These are phyloP conservation scores for Labroides dimidiatus DNA, from an alignment of 2,797 vertebrate species.

Conservation along the genomic window DNA sequence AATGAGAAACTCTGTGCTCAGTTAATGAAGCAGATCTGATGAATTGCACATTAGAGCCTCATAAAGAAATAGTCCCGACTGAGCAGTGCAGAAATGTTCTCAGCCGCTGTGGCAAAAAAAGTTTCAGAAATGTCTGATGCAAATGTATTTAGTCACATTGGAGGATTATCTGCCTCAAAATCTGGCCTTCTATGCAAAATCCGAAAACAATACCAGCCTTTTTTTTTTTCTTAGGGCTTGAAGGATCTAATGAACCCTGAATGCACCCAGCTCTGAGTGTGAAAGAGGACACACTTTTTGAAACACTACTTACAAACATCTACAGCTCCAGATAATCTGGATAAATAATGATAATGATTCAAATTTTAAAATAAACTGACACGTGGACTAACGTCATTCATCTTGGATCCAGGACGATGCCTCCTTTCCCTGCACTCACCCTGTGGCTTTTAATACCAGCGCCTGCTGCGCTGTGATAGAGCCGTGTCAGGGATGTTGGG, in stretches of 20 bases:
- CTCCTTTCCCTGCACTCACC: slow-evolving; percentile 4
- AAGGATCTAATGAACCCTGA: slow-evolving; percentile 24
- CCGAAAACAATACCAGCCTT: slow-evolving; percentile 16
- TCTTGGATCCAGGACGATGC: slow-evolving; percentile 35
- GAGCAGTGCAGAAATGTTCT: no score
- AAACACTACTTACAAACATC: slow-evolving; percentile 23
- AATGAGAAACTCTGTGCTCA: no score
- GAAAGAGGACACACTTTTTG: slow-evolving; percentile 1
- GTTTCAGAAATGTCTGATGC: neutral
- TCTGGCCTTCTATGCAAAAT: slow-evolving; percentile 1
- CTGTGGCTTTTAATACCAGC: slow-evolving; percentile 42
- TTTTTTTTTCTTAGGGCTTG: slow-evolving; percentile 10
- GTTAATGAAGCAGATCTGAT: no score
- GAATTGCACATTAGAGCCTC: no score
- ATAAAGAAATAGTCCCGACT: no score
- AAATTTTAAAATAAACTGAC: neutral
- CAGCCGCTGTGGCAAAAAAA: no score
- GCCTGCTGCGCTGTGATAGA: slow-evolving; percentile 39
- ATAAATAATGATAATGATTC: no score
- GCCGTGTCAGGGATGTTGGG: slow-evolving; percentile 44
- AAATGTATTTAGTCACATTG: slow-evolving; percentile 12
- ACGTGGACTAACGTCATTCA: slow-evolving; percentile 4
- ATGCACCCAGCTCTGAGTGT: neutral
- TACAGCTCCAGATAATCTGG: slow-evolving; percentile 44
- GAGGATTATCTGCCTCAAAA: slow-evolving; percentile 22